phyloP scores from a whole-genome alignment of 2,888 invertebrate species.

The Cybosia mesomella region DNA sequence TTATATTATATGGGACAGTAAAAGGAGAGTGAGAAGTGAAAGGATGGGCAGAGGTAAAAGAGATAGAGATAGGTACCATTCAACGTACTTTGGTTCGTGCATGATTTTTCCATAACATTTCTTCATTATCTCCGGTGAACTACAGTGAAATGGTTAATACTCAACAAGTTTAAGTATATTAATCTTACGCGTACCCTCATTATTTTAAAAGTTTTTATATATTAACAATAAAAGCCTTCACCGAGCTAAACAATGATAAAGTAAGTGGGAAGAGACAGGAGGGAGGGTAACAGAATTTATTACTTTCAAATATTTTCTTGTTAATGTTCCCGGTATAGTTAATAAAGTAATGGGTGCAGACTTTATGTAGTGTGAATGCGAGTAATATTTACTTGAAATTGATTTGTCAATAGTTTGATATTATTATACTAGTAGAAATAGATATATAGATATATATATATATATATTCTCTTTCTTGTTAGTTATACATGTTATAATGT shows the following conservation, averaged over 20 bases:
- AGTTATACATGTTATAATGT: too few species aligned
- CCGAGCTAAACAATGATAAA: constrained; percentile 22
- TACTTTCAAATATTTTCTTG: constrained; percentile 27
- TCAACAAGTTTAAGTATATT: neutral
- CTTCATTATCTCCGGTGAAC: too few species aligned
- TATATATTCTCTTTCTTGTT: too few species aligned
- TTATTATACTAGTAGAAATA: too few species aligned
- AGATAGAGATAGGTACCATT: too few species aligned
- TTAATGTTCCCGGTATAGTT: constrained; percentile 19
- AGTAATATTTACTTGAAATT: constrained; percentile 3
- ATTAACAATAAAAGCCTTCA: constrained; percentile 16
- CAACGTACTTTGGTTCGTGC: too few species aligned
- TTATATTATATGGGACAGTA: neutral
- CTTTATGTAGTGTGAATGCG: constrained; percentile 9
- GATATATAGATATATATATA: too few species aligned
- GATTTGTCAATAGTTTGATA: neutral
- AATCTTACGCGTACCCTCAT: neutral
- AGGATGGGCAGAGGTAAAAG: too few species aligned
- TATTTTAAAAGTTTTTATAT: constrained; percentile 5
- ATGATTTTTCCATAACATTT: too few species aligned
- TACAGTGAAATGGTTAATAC: neutral
- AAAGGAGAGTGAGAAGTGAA: too few species aligned
- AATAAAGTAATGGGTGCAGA: constrained; percentile 20
- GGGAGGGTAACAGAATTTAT: constrained; percentile 22
- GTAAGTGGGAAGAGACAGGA: constrained; percentile 18